Conservation (phyloP, 2,113 vertebrate species). For the Pampusana beccarii region DNA sequence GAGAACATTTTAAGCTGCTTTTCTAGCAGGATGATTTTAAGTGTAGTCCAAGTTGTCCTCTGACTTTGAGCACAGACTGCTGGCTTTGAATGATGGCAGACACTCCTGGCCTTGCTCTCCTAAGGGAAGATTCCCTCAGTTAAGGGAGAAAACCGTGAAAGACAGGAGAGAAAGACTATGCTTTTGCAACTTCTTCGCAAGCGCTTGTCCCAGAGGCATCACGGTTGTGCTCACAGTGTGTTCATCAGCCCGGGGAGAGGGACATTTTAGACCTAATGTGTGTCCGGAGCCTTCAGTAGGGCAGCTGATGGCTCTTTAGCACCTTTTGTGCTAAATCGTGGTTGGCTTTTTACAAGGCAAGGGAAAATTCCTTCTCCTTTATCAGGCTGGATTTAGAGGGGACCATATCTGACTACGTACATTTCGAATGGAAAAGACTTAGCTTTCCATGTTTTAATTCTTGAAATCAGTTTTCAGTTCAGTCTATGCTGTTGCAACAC, state of each 20-base stretch:
- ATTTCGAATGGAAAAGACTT: background rate
- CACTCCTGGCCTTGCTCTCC: background rate
- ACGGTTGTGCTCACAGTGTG: background rate
- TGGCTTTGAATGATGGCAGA: background rate
- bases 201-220: fast-evolving
- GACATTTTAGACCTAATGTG: background rate
- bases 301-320: too few species aligned
- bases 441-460: background rate
- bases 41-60: background rate
- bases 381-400: too few species aligned
- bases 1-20: background rate
- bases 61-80: background rate
- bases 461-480: too few species aligned
- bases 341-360: too few species aligned
- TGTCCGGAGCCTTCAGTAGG: background rate
- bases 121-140: background rate
- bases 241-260: background rate
- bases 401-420: background rate
- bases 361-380: too few species aligned
- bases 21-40: background rate
- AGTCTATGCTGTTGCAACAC: background rate
- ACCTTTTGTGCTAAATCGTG: too few species aligned
- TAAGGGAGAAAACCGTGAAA: background rate
- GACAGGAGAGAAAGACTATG: background rate
- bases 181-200: background rate